These are phyloP conservation scores for Rhodeus uyekii DNA, from an alignment of 2,797 vertebrate genomes.

Conservation along the genomic window DNA sequence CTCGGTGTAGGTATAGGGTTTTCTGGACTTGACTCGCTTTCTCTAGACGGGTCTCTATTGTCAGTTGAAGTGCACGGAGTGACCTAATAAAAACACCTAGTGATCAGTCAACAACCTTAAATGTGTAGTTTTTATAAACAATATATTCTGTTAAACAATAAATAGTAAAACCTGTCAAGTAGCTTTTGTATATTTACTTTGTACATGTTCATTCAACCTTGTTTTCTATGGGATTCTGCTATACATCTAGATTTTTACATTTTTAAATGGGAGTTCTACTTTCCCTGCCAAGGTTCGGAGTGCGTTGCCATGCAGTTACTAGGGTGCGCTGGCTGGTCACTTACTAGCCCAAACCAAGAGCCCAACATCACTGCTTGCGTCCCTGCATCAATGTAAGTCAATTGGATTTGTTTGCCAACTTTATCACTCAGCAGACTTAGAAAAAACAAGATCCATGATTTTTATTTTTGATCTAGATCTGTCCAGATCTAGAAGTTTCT, in stretches of 20 bases:
- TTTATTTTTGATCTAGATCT: too few species aligned
- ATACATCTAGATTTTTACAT: neutral
- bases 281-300: too few species aligned
- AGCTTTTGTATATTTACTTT: too few species aligned
- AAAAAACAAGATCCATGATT: neutral
- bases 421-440: neutral
- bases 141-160: neutral
- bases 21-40: conserved; percentile 20
- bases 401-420: neutral
- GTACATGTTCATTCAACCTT: too few species aligned
- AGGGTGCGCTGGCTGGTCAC: too few species aligned
- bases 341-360: too few species aligned
- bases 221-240: too few species aligned
- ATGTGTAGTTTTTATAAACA: neutral
- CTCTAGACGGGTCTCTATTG: neutral
- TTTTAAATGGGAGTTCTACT: too few species aligned
- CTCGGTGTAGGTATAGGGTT: neutral
- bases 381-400: too few species aligned
- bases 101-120: neutral
- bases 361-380: too few species aligned
- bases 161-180: neutral
- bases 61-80: neutral
- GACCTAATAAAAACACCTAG: neutral
- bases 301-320: too few species aligned
- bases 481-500: too few species aligned